Conservation (phyloP, 2,113 vertebrate species). For the Eurypyga helias region DNA sequence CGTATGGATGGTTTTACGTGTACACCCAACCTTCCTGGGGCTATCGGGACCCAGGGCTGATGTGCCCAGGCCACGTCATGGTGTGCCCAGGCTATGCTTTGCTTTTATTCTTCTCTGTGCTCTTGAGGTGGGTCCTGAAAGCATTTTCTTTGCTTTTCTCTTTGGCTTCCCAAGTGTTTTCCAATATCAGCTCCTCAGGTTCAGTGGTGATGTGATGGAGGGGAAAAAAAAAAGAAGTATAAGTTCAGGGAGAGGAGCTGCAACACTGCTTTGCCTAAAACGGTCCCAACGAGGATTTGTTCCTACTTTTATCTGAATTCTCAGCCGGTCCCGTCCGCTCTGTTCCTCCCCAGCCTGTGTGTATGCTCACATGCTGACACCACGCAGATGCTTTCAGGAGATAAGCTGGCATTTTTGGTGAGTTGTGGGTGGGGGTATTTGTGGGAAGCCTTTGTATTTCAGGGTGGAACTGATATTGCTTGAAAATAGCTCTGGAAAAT, state of each 20-base stretch:
- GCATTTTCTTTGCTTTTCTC: neutral
- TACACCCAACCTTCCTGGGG: neutral
- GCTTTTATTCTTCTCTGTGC: neutral
- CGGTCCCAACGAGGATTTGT: neutral
- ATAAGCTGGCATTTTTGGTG: neutral
- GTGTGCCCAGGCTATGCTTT: neutral
- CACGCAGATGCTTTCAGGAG: neutral
- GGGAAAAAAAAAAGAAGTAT: neutral
- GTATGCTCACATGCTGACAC: neutral
- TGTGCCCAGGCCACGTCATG: neutral
- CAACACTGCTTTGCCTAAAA: neutral
- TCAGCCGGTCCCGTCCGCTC: fast-evolving
- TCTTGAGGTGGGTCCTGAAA: neutral
- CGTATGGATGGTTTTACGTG: fast-evolving
- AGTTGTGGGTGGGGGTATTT: neutral
- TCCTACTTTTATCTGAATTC: neutral
- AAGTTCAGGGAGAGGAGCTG: neutral
- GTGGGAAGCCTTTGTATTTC: neutral
- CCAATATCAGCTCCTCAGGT: neutral
- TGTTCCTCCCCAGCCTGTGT: neutral
- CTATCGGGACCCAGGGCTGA: neutral
- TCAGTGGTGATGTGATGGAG: fast-evolving
- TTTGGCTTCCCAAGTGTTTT: neutral
- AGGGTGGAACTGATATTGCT: neutral
- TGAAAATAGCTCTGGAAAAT: neutral